Conservation (phyloP, 2,888 invertebrate genomes). For the Hecatera dysodea region DNA sequence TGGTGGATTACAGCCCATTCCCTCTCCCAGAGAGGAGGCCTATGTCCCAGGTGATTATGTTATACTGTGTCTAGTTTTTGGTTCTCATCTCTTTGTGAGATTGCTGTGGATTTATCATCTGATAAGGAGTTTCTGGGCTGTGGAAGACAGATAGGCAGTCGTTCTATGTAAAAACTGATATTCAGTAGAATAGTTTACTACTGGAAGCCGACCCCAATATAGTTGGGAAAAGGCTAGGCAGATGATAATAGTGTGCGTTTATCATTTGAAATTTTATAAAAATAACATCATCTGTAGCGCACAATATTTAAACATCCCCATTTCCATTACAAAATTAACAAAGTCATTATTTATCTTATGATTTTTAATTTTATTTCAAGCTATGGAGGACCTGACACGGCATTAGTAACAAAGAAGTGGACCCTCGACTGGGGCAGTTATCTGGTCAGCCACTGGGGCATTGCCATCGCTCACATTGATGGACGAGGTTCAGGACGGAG, state of each 20-base stretch:
- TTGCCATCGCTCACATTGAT: conserved; percentile 97
- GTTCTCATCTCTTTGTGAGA: not conserved
- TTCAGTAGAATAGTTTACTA: too few relatives aligned
- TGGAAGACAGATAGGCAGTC: too few relatives aligned
- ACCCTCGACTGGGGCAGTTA: conserved; percentile 97
- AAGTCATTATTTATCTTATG: not conserved
- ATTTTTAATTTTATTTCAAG: conserved; percentile 81
- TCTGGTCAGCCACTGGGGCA: conserved; percentile 95
- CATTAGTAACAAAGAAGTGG: conserved; percentile 95
- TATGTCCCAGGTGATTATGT: too few relatives aligned
- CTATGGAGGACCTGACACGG: conserved; percentile 98
- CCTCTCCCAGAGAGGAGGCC: too few relatives aligned
- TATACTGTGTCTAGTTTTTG: too few relatives aligned
- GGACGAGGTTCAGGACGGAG: conserved; percentile 96
- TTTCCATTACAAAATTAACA: not conserved
- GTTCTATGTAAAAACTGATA: too few relatives aligned
- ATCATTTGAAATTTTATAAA: not conserved
- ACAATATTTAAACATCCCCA: not conserved
- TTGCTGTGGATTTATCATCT: not conserved
- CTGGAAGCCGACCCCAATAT: too few relatives aligned
- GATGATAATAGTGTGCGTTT: too few relatives aligned
- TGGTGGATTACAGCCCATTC: too few relatives aligned
- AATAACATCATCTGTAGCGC: not conserved
- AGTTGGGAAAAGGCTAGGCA: too few relatives aligned
- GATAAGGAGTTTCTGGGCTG: too few relatives aligned